Evolutionary conservation across 2,888 invertebrate genomes (phyloP).

Genomic region (Lithophane ornitopus): DNA sequence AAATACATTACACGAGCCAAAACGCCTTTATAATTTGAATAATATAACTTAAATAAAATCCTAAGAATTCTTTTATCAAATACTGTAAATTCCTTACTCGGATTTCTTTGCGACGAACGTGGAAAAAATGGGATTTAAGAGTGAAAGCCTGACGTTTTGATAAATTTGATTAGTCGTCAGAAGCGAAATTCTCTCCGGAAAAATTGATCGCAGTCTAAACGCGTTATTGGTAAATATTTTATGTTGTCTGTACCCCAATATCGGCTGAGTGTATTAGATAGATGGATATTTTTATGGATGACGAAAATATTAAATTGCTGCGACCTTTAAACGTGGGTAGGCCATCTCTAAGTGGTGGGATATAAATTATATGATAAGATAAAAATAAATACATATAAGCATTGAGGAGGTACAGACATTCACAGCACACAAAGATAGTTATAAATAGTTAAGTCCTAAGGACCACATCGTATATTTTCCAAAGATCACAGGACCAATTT

Average conservation of each 20-base stretch:
- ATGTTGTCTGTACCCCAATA: constrained; percentile 33
- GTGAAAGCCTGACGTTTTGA: constrained; percentile 40
- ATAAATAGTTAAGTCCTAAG: not conserved
- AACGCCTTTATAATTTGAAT: constrained; percentile 40
- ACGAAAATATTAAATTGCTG: constrained; percentile 41
- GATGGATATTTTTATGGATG: constrained; percentile 50
- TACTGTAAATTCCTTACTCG: constrained; percentile 33
- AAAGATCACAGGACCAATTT: not conserved
- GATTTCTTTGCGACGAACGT: constrained; percentile 41
- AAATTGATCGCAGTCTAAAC: constrained; percentile 44
- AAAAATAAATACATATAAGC: not conserved
- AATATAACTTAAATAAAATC: constrained; percentile 48
- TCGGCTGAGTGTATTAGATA: constrained; percentile 33
- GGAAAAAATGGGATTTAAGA: constrained; percentile 45
- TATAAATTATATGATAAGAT: not conserved
- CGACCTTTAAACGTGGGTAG: constrained; percentile 11
- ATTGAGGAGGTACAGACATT: not conserved
- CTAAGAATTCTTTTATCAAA: constrained; percentile 28
- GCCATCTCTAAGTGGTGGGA: not conserved
- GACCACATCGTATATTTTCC: not conserved
- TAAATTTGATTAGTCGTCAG: constrained; percentile 65
- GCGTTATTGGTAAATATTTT: constrained; percentile 61
- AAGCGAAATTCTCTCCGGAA: constrained; percentile 23
- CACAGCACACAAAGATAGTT: not conserved
- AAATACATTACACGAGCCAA: constrained; percentile 38